phyloP scores from a whole-genome alignment of 2,113 vertebrate species.

The Chinchilla lanigera region DNA sequence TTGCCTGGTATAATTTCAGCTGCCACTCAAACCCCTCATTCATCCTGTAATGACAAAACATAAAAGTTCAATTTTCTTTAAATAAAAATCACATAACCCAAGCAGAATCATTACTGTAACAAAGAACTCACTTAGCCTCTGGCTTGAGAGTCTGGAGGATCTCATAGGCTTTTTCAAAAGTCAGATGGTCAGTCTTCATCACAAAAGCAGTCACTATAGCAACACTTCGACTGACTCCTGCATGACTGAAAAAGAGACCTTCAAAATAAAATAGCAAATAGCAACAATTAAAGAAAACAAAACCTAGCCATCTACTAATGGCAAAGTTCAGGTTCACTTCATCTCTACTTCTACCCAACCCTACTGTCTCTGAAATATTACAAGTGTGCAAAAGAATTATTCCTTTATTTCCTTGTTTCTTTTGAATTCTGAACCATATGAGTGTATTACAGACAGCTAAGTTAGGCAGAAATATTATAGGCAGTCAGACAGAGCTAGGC shows the following conservation, averaged over 20 bases:
- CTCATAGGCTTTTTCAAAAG: conserved; percentile 89
- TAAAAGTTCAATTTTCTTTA: not conserved
- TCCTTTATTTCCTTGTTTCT: not conserved
- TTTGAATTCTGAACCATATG: not conserved
- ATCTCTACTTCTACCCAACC: not conserved
- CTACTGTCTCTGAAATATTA: not conserved
- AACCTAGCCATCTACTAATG: not conserved
- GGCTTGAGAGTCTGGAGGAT: conserved; percentile 88
- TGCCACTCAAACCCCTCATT: conserved; percentile 94
- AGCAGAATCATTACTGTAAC: not conserved
- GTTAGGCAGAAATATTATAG: not conserved
- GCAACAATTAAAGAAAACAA: conserved; percentile 37
- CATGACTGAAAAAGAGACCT: conserved; percentile 87
- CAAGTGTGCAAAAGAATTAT: not conserved
- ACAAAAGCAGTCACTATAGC: conserved; percentile 93
- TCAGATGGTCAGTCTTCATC: conserved; percentile 91
- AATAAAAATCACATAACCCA: not conserved
- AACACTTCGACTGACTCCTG: conserved; percentile 94
- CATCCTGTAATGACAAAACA: conserved; percentile 86
- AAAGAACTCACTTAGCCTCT: conserved; percentile 90
- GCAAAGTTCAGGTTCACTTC: not conserved
- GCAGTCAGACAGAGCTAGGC: not conserved
- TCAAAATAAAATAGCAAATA: conserved; percentile 57
- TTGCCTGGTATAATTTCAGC: conserved; percentile 91
- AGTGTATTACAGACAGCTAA: not conserved